Evolutionary conservation across 2,888 invertebrate species (phyloP).

Genomic region (Tridacna gigas): DNA sequence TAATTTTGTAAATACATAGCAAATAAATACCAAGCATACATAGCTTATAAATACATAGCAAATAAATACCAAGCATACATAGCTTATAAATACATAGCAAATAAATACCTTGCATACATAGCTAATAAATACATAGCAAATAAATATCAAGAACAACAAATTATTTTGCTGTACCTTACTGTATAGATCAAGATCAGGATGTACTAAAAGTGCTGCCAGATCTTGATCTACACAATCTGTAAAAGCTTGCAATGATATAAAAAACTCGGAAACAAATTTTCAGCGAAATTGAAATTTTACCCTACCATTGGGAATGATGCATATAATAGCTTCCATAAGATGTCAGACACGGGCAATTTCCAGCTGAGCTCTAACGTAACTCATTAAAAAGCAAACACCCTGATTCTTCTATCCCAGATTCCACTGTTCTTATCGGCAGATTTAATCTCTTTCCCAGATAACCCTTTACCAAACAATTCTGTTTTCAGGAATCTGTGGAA

Average conservation of each 20-base stretch:
- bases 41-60: too few species aligned
- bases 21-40: too few species aligned
- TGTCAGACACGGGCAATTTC: slow-evolving; percentile 5
- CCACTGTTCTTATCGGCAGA: neutral
- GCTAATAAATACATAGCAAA: too few species aligned
- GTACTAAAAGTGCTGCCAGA: too few species aligned
- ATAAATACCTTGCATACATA: too few species aligned
- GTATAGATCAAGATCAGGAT: too few species aligned
- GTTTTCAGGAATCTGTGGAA: neutral
- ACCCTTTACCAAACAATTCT: neutral
- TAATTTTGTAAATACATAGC: too few species aligned
- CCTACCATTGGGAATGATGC: neutral
- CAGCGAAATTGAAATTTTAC: neutral
- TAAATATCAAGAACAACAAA: too few species aligned
- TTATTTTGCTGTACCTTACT: too few species aligned
- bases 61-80: too few species aligned
- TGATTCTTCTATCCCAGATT: neutral
- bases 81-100: too few species aligned
- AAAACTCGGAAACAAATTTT: neutral
- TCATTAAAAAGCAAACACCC: slow-evolving; percentile 6
- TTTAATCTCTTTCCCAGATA: neutral
- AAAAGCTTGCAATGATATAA: neutral
- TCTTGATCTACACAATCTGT: too few species aligned
- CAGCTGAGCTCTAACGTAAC: slow-evolving; percentile 5
- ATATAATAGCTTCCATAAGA: slow-evolving; percentile 1